A percentile compares a stretch with the other conserved stretches of the same genome.
Evolutionary conservation across 2,113 vertebrate genomes (phyloP).

Genomic region (Cricetomys ansorgei): DNA sequence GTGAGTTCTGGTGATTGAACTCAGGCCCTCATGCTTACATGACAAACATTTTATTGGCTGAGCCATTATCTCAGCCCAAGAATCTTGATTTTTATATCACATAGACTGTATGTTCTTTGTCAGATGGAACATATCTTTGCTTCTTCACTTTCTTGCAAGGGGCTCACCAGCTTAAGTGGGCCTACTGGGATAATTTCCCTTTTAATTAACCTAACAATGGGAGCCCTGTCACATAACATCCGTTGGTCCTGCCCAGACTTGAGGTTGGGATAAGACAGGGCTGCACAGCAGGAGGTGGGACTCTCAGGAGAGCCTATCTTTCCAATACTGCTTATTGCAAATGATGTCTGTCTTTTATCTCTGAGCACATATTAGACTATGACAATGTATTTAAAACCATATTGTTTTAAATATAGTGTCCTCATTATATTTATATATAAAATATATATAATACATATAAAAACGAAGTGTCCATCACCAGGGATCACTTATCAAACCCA

Average conservation of each 20-base stretch:
- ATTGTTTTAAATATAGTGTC: too few relatives aligned
- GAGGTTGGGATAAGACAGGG: background rate
- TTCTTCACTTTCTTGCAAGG: slow-evolving; percentile 17
- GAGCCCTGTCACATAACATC: background rate
- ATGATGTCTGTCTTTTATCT: background rate
- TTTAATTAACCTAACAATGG: slow-evolving; percentile 7
- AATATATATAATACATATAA: too few relatives aligned
- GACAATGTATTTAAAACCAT: slow-evolving; percentile 3
- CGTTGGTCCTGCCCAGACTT: background rate
- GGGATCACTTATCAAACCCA: background rate
- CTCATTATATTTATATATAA: too few relatives aligned
- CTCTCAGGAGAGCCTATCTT: background rate
- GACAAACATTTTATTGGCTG: background rate
- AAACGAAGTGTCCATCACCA: too few relatives aligned
- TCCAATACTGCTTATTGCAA: background rate
- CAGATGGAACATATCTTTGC: background rate
- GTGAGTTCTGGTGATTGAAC: background rate
- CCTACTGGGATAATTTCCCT: background rate
- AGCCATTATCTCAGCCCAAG: background rate
- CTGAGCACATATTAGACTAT: background rate
- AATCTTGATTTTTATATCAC: background rate
- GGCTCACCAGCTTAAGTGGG: background rate
- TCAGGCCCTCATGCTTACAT: background rate
- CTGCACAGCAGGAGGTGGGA: background rate
- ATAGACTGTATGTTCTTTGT: background rate